These are phyloP conservation scores for Rhipidura dahli DNA, from an alignment of 2,113 vertebrate genomes.

Conservation along the genomic window DNA sequence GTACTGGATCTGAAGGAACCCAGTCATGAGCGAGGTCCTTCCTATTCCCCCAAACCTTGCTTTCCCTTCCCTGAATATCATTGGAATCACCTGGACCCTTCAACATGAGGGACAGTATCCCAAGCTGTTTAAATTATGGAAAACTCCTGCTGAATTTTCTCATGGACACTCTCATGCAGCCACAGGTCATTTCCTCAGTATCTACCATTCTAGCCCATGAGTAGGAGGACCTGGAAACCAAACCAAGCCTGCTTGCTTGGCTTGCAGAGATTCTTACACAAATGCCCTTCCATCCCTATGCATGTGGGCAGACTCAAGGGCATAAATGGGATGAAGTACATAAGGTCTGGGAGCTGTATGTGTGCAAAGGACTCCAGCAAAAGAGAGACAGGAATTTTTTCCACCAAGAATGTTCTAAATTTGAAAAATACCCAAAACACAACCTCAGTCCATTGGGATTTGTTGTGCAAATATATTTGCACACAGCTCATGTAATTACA, in stretches of 20 bases:
- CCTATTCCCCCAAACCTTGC: neutral
- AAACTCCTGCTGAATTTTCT: neutral
- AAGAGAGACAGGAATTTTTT: neutral
- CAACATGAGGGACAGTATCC: neutral
- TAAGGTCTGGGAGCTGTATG: neutral
- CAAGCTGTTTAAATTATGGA: neutral
- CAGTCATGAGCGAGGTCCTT: neutral
- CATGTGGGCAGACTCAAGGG: neutral
- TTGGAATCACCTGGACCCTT: neutral
- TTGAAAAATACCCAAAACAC: neutral
- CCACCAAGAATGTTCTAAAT: neutral
- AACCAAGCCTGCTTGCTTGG: neutral
- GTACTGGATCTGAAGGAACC: neutral
- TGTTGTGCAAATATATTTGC: neutral
- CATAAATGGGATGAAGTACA: neutral
- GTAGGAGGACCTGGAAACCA: neutral
- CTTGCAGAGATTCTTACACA: neutral
- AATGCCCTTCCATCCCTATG: neutral
- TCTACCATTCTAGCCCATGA: neutral
- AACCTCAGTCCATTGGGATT: neutral
- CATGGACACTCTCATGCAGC: rapidly evolving
- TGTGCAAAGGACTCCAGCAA: neutral
- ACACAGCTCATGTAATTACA: neutral
- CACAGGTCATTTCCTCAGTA: neutral
- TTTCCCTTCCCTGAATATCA: neutral